Evolutionary conservation across 2,888 invertebrate species (phyloP), one percentile per base, ranked within the genome.

Genomic region (Hermaeophaga mercurialis): DNA sequence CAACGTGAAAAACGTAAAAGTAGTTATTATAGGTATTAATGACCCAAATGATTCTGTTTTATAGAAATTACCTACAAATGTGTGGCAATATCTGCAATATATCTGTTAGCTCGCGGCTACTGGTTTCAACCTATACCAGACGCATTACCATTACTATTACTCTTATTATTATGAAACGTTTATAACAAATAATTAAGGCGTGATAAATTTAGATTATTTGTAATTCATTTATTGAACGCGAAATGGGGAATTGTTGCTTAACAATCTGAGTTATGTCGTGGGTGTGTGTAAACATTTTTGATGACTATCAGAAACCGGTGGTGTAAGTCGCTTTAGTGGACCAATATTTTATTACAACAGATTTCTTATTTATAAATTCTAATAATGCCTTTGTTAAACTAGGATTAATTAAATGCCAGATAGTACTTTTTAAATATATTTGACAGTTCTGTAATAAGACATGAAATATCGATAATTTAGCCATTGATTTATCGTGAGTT

Each of bases 191-290:
- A 52, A 52, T 52, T 52, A 52, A 52, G 52, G 52, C 52, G 52
- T 44, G 44, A 52, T 52, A 52, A 52, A 52, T 52, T 52, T 52
- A 50, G 52, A 52, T 52, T 52, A 52, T 52, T 52, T 52, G 44
- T 34, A 52, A 52, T 44, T 52, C 44, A 52, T 52, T 52, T 52
- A 52, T 52, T 52, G 48, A 48, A 11, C 38, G 26, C 38, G 26
- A 52, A 52, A 52, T 24, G 33, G 43, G 33, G 43, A 52, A 43
- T 52, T 52, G 52, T 52, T 52, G 33, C 52, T 38, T 22, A 52
- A 52, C 44, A 41, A 17, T n/a, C 17, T 24, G 18, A 52, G 52
- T 43, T 43, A 52, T 52, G 52, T 52, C 33, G 52, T 52, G 52
- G 52, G 44, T 43, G 52, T 52, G 52, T 52, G 17, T 43, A 34